phyloP scores from a whole-genome alignment of 2,888 invertebrate genomes.

The Agonum fuliginosum region DNA sequence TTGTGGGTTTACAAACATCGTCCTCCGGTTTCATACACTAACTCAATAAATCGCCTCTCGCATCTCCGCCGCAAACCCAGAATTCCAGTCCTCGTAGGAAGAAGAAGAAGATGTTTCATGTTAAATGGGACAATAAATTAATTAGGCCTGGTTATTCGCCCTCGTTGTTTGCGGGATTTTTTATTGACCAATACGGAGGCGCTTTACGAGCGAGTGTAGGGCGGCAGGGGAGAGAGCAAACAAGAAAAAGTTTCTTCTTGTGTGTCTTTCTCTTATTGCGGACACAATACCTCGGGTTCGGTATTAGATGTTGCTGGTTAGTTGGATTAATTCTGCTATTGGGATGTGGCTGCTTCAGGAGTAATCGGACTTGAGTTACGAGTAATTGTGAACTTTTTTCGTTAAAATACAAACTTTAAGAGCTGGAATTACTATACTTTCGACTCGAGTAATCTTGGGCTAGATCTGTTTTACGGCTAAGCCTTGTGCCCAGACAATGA shows the following conservation, averaged over 20 bases:
- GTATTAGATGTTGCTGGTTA: conserved; percentile 43
- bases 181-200: conserved; percentile 33
- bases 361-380: conserved; percentile 38
- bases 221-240: conserved; percentile 1
- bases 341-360: conserved; percentile 5
- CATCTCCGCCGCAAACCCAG: no score
- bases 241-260: conserved; percentile 26
- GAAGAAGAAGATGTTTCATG: conserved; percentile 54
- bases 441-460: not conserved
- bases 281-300: conserved; percentile 25
- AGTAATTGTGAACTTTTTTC: conserved; percentile 33
- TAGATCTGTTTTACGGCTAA: not conserved
- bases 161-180: conserved; percentile 52
- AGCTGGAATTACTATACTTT: conserved; percentile 24
- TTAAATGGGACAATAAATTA: conserved; percentile 55
- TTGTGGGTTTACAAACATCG: no score
- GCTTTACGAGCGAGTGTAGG: conserved; percentile 8
- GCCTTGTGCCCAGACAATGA: not conserved
- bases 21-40: no score
- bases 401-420: conserved; percentile 34
- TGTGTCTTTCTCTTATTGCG: conserved; percentile 44
- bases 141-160: conserved; percentile 45
- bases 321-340: conserved; percentile 43
- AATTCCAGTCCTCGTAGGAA: no score
- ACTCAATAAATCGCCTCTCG: no score